Base-by-base conservation (phyloP, 1,140 invertebrate species). In the Drosophila nebulosa region DNA sequence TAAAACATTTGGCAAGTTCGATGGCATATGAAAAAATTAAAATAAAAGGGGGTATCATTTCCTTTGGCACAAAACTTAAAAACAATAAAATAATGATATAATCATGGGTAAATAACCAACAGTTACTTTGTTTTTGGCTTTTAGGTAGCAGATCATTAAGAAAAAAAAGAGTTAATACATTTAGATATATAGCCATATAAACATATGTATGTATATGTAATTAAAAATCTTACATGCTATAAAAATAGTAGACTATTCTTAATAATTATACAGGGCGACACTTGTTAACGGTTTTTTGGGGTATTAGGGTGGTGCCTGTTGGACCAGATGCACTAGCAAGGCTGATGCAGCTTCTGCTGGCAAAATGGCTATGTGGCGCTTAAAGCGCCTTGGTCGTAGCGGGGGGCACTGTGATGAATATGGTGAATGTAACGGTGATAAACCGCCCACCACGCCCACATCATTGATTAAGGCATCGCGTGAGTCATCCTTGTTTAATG, bases 401-500 rank as follows among this genome's bases (percentile, higher is more conserved):
- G 61, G 30, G 22, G 27, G 22, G n/a, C 14, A 58, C 22, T 66
- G 21, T 57, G 26, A 21, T 14, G 64, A 6, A 1, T 24, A 30
- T 14, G 62, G 12, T n/a, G 35, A 4, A 12, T 60, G 12, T 24
- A 18, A 64, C 1, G 76, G 73, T 30, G 77, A 62, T 5, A 67
- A 22, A 5, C 65, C 83, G 52, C 78, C 83, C 30, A 86, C 83
- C 55, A 86, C 71, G 57, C 78, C 75, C 56, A 86, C 83, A 68
- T 83, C 83, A 60, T 65, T 83, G 53, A 63, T 68, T 71, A 86
- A 83, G 68, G 78, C 75, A 88, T 83, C 78, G 60, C 81, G 81
- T 86, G 83, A 88, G 55, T 88, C 74, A 18, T 67, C 69, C 26
- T 64, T 52, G 22, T 68, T 24, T 56, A 85, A 57, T 24, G 66